Conservation (phyloP, 2,113 vertebrate genomes). For the Trinectes maculatus region DNA sequence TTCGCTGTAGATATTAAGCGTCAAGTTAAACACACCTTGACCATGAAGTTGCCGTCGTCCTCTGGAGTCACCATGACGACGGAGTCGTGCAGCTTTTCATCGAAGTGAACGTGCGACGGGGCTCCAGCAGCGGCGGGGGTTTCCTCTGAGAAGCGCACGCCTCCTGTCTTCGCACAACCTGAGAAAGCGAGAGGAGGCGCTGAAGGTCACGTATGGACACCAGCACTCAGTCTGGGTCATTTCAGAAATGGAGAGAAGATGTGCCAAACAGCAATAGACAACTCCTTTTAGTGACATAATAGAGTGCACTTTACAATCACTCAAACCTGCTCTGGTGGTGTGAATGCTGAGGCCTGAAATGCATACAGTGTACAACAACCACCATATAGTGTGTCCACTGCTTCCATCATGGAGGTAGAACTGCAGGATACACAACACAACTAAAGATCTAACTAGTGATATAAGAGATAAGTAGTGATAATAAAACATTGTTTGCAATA, state of each 20-base stretch:
- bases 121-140: constrained; percentile 39
- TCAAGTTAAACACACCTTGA: constrained; percentile 75
- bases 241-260: background rate
- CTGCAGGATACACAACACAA: no score
- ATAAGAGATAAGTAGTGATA: no score
- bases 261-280: fast-evolving
- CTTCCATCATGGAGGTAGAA: background rate
- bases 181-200: constrained; percentile 10
- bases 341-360: background rate
- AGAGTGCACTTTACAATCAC: constrained; percentile 3
- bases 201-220: background rate
- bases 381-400: no score
- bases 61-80: constrained; percentile 83
- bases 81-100: constrained; percentile 84
- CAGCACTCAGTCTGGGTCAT: background rate
- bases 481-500: no score
- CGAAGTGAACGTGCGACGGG: constrained; percentile 82
- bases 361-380: background rate
- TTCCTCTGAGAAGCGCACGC: constrained; percentile 80
- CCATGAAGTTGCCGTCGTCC: constrained; percentile 81
- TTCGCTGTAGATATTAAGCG: no score
- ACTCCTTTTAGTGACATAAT: background rate
- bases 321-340: background rate
- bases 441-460: no score
- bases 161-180: constrained; percentile 77